phyloP scores from a whole-genome alignment of 2,888 invertebrate species.

The Masnerella sp. region DNA sequence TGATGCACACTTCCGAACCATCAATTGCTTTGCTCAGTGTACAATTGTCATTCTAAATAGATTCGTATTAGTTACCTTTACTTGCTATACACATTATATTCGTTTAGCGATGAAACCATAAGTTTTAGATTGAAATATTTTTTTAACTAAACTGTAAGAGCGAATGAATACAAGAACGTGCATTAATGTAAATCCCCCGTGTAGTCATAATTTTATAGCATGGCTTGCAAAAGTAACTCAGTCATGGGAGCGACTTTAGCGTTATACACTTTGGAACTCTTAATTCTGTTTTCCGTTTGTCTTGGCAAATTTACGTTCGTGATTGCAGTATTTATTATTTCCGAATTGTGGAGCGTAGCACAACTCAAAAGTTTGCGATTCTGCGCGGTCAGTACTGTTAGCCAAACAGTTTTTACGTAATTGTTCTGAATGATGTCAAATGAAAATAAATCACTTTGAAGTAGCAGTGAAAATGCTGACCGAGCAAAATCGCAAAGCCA shows the following conservation, averaged over 20 bases:
- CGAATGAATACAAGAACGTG: conserved; percentile 49
- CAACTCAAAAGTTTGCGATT: conserved; percentile 6
- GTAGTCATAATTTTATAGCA: conserved; percentile 57
- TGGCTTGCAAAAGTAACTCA: conserved; percentile 46
- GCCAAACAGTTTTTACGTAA: too few relatives aligned
- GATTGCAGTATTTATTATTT: conserved; percentile 33
- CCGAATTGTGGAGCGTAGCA: conserved; percentile 10
- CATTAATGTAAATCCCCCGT: conserved; percentile 57
- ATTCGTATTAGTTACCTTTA: conserved; percentile 52
- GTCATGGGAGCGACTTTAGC: conserved; percentile 35
- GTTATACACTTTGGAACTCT: conserved; percentile 52
- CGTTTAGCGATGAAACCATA: conserved; percentile 55
- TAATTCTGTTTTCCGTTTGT: conserved; percentile 6
- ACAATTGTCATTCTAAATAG: conserved; percentile 53
- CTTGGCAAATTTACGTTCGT: conserved; percentile 7
- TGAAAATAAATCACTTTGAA: background rate
- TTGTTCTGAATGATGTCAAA: too few relatives aligned
- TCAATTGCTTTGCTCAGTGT: conserved; percentile 59
- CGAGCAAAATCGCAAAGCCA: conserved; percentile 8
- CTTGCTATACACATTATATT: conserved; percentile 52
- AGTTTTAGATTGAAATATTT: conserved; percentile 61
- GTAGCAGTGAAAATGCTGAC: conserved; percentile 19
- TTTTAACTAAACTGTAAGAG: conserved; percentile 60
- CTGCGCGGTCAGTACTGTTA: conserved; percentile 29
- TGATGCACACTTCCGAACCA: conserved; percentile 33